Percentiles rank a stretch among this genome's conserved stretches.
Conservation (phyloP, 1,140 invertebrate species). For the Dendrolimus punctatus region DNA sequence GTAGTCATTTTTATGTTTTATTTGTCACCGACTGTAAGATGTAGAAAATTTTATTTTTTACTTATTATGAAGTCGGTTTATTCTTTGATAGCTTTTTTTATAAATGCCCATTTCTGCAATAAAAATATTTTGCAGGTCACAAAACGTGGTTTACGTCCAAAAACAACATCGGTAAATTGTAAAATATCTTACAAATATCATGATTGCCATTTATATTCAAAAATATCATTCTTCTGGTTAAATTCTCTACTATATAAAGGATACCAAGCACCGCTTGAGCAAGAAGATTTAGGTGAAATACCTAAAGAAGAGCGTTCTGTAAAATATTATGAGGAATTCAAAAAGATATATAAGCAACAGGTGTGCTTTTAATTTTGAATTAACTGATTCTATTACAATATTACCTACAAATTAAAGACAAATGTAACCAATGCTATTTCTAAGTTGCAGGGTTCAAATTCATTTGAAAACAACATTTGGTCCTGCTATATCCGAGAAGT, state of each 20-base stretch:
- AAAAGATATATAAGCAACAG: slow-evolving; percentile 61
- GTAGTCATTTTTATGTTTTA: too few relatives aligned
- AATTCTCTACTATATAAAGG: slow-evolving; percentile 78
- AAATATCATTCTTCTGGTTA: slow-evolving; percentile 86
- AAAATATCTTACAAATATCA: slow-evolving; percentile 72
- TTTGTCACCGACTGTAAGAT: too few relatives aligned
- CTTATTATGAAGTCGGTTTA: too few relatives aligned
- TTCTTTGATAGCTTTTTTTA: too few relatives aligned
- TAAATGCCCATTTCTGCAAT: neutral
- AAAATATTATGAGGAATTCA: slow-evolving; percentile 72
- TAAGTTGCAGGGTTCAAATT: slow-evolving; percentile 33
- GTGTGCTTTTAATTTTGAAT: slow-evolving; percentile 44
- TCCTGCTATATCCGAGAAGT: slow-evolving; percentile 79
- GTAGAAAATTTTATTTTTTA: too few relatives aligned
- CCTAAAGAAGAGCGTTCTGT: slow-evolving; percentile 75
- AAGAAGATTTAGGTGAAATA: slow-evolving; percentile 80
- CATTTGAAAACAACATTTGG: slow-evolving; percentile 65
- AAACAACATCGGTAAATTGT: slow-evolving; percentile 2
- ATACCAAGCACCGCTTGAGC: slow-evolving; percentile 77
- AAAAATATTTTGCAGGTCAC: slow-evolving; percentile 32
- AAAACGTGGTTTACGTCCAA: slow-evolving; percentile 23
- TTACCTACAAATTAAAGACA: slow-evolving; percentile 1
- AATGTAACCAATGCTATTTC: slow-evolving; percentile 1
- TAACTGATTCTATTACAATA: slow-evolving; percentile 1
- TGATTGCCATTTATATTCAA: slow-evolving; percentile 78